These are phyloP conservation scores for Drosophila subsilvestris DNA, from an alignment of 2,888 invertebrate genomes.

Conservation along the genomic window DNA sequence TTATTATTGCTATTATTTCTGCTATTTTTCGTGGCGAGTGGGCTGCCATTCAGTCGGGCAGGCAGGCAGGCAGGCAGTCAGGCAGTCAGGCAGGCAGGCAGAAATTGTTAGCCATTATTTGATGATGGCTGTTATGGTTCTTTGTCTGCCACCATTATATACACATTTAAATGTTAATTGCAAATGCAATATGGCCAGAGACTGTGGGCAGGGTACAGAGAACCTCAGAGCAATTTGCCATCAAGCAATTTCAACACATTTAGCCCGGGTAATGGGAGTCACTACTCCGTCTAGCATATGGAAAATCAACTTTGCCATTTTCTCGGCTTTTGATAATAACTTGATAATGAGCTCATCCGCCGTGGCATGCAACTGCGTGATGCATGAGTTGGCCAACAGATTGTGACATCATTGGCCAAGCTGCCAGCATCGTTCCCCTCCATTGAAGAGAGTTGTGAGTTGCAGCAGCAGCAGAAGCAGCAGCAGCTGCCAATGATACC, in stretches of 20 bases:
- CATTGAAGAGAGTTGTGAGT: slow-evolving; percentile 13
- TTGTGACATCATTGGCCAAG: slow-evolving; percentile 62
- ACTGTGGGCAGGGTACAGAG: slow-evolving; percentile 15
- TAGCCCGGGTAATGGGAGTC: slow-evolving; percentile 26
- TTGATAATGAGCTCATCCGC: slow-evolving; percentile 72
- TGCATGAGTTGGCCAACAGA: slow-evolving; percentile 59
- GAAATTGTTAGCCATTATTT: slow-evolving; percentile 69
- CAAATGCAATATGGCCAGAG: slow-evolving; percentile 40
- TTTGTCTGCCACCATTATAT: slow-evolving; percentile 56
- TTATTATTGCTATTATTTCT: slow-evolving; percentile 45
- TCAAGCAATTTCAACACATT: slow-evolving; percentile 57
- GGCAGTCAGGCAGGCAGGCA: background rate
- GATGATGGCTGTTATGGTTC: slow-evolving; percentile 59
- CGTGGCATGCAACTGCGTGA: slow-evolving; percentile 46
- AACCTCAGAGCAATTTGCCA: slow-evolving; percentile 61
- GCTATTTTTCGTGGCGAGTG: slow-evolving; percentile 52
- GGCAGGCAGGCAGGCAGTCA: background rate
- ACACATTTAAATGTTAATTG: slow-evolving; percentile 70
- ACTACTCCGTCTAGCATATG: slow-evolving; percentile 35
- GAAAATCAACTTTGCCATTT: slow-evolving; percentile 52
- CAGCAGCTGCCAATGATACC: slow-evolving; percentile 10
- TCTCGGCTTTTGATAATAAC: slow-evolving; percentile 63
- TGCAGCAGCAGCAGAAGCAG: background rate
- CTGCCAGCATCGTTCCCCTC: slow-evolving; percentile 10
- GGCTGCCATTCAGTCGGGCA: slow-evolving; percentile 29